phyloP scores from a whole-genome alignment of 2,797 vertebrate genomes.

The Platyrinchus mystaceus region DNA sequence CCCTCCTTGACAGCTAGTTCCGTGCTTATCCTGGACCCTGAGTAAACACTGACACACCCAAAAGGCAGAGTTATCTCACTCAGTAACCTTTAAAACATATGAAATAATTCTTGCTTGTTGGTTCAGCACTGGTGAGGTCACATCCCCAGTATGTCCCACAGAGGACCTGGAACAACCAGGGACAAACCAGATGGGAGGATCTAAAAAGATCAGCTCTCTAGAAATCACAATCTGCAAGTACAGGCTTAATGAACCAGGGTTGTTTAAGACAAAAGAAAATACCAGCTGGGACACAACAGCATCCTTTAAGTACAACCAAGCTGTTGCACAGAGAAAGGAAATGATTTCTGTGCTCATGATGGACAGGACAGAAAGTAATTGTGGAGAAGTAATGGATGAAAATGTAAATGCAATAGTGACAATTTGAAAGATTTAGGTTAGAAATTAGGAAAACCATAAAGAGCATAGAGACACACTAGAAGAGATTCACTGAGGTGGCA shows the following conservation, averaged over 20 bases:
- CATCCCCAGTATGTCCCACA: not conserved
- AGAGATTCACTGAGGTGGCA: not conserved
- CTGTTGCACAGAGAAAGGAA: not conserved
- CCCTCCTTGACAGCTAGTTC: not conserved
- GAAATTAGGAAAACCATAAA: constrained; percentile 9
- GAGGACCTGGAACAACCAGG: not conserved
- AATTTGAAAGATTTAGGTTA: constrained; percentile 9
- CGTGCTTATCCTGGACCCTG: fast-evolving
- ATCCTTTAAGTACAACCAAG: not conserved
- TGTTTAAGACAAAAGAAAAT: not conserved
- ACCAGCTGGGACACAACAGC: not conserved
- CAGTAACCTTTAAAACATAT: not conserved
- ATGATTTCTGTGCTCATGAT: not conserved
- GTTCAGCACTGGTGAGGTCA: not conserved
- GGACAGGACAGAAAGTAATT: not conserved
- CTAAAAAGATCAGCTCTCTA: not conserved
- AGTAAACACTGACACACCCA: not conserved
- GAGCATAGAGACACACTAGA: not conserved
- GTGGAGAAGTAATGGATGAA: not conserved
- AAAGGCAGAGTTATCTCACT: not conserved
- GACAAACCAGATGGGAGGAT: not conserved
- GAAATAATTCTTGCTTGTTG: not conserved
- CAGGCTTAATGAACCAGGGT: not conserved
- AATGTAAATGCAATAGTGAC: constrained; percentile 6
- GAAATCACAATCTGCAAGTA: not conserved